Percentiles rank a stretch among this genome's conserved stretches.
Evolutionary conservation across 2,113 vertebrate genomes (phyloP).

Genomic region (Strix uralensis): DNA sequence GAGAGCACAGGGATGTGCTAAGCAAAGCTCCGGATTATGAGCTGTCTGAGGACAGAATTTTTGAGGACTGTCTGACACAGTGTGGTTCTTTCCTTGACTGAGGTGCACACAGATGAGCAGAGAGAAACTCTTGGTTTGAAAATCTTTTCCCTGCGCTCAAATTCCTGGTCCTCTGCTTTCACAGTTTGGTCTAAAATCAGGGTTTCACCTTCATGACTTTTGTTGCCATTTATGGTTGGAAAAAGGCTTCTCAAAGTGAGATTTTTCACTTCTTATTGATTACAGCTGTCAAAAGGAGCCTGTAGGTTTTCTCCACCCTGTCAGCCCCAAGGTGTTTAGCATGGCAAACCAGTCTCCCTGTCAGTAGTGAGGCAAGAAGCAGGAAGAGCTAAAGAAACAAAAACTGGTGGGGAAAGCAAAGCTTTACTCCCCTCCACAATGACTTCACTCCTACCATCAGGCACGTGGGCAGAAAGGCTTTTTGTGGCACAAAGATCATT

Average conservation of each 20-base stretch:
- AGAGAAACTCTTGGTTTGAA: not conserved
- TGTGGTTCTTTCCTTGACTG: not conserved
- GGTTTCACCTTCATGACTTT: not conserved
- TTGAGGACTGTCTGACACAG: not conserved
- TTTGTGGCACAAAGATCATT: not conserved
- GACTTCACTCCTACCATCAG: not conserved
- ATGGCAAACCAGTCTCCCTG: not conserved
- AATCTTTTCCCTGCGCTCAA: not conserved
- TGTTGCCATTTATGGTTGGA: not conserved
- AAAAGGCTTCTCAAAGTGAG: constrained; percentile 23
- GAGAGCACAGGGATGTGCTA: not conserved
- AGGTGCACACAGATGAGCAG: not conserved
- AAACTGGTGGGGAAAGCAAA: not conserved
- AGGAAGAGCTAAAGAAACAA: not conserved
- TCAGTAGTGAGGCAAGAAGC: not conserved
- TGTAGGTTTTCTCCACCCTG: constrained; percentile 18
- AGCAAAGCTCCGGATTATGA: not conserved
- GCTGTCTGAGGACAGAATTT: not conserved
- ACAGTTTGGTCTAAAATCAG: not conserved
- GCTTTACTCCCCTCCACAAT: not conserved
- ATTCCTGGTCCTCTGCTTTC: not conserved
- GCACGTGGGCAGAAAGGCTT: not conserved
- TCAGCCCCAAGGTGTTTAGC: not conserved
- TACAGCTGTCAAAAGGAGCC: constrained; percentile 39
- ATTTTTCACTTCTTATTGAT: constrained; percentile 48